These are phyloP conservation scores for Saccostrea cuccullata DNA, from an alignment of 1,140 invertebrate species.

Conservation along the genomic window DNA sequence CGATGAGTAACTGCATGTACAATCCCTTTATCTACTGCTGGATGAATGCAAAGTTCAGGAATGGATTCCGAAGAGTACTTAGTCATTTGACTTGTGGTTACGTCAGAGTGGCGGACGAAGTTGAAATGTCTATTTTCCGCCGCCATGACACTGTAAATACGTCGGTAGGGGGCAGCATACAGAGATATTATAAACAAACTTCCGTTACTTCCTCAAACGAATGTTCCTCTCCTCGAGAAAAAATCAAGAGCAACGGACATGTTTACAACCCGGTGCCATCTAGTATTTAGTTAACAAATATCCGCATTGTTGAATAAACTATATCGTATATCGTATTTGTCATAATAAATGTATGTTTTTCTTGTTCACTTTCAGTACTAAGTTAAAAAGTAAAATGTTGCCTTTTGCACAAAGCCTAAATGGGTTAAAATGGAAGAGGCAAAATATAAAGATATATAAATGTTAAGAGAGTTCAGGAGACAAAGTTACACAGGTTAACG, in stretches of 20 bases:
- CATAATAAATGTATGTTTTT: too few relatives aligned
- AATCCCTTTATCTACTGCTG: slow-evolving; percentile 96
- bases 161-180: slow-evolving; percentile 50
- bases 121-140: slow-evolving; percentile 58
- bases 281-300: not conserved
- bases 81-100: slow-evolving; percentile 62
- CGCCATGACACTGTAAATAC: slow-evolving; percentile 58
- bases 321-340: not conserved
- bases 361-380: too few relatives aligned
- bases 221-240: not conserved
- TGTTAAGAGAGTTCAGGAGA: too few relatives aligned
- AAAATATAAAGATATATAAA: too few relatives aligned
- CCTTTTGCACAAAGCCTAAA: too few relatives aligned
- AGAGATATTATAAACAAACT: slow-evolving; percentile 1
- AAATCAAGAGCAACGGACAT: slow-evolving; percentile 5
- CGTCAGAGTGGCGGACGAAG: slow-evolving; percentile 48
- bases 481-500: too few relatives aligned
- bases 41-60: slow-evolving; percentile 90
- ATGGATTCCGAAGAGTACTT: slow-evolving; percentile 75
- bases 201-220: not conserved
- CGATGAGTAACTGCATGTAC: slow-evolving; percentile 94
- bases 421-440: too few relatives aligned
- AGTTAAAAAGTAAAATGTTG: too few relatives aligned
- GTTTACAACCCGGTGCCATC: slow-evolving; percentile 8
- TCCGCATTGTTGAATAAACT: not conserved